Percentiles rank a stretch among this genome's conserved stretches.
Conservation (phyloP, 2,113 vertebrate genomes). For the Struthidea cinerea region DNA sequence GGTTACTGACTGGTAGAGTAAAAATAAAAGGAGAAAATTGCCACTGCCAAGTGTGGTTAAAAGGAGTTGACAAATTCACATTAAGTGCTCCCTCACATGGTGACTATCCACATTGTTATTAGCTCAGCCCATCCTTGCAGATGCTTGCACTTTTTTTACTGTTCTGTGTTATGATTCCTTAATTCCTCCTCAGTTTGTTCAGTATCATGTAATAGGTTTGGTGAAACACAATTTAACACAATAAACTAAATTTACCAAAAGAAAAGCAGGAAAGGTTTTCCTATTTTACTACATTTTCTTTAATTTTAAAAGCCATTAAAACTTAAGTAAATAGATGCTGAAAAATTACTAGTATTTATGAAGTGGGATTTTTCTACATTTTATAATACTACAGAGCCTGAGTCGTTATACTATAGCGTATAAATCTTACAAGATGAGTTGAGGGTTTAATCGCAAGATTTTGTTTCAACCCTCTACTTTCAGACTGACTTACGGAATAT, state of each 20-base stretch:
- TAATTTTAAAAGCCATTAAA: not conserved
- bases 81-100: not conserved
- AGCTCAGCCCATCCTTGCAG: not conserved
- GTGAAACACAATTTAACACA: not conserved
- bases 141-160: not conserved
- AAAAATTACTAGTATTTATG: not conserved
- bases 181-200: not conserved
- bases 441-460: not conserved
- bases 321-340: not conserved
- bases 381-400: not conserved
- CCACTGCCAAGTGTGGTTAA: not conserved
- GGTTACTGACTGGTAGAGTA: not conserved
- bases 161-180: not conserved
- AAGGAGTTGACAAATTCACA: constrained; percentile 19
- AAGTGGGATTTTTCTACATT: not conserved
- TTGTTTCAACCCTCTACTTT: not conserved
- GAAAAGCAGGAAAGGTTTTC: not conserved
- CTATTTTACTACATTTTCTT: not conserved
- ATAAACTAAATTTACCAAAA: not conserved
- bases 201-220: not conserved
- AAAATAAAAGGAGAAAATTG: constrained; percentile 4
- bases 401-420: not conserved
- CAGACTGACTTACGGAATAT: not conserved
- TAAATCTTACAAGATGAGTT: not conserved
- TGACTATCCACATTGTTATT: not conserved